These are phyloP conservation scores for Edolisoma coerulescens DNA, from an alignment of 2,113 vertebrate species.

Conservation along the genomic window DNA sequence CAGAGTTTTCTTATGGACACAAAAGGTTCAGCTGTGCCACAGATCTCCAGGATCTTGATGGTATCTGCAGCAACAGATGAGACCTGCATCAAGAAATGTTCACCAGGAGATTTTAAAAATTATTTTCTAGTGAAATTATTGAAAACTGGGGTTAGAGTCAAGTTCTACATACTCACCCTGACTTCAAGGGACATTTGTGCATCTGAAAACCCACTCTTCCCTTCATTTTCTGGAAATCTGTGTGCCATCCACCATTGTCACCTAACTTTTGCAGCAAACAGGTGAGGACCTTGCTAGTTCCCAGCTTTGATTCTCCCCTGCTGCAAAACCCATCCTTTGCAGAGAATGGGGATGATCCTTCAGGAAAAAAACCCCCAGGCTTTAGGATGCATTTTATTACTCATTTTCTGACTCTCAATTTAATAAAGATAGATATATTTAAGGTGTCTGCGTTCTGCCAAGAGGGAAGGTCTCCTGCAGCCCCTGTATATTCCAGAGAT, in stretches of 20 bases:
- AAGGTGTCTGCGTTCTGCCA: background rate
- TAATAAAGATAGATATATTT: background rate
- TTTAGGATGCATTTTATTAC: background rate
- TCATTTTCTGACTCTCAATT: background rate
- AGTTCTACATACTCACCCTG: background rate
- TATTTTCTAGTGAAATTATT: background rate
- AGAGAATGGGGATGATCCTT: background rate
- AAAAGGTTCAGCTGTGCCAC: background rate
- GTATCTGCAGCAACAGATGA: background rate
- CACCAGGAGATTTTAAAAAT: background rate
- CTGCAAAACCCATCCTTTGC: background rate
- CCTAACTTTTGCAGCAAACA: background rate
- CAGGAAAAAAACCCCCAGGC: accelerated
- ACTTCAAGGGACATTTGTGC: background rate
- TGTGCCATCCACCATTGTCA: accelerated
- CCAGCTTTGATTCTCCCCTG: background rate
- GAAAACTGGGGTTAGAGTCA: background rate
- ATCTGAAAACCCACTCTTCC: background rate
- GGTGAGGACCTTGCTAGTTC: background rate
- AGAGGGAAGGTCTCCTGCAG: background rate
- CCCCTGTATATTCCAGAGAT: background rate
- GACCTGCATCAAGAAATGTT: background rate
- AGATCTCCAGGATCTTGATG: background rate
- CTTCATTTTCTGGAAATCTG: background rate
- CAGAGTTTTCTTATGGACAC: background rate